Percentiles rank a stretch among this genome's conserved stretches.
Evolutionary conservation across 2,113 vertebrate species (phyloP).

Genomic region (Plecotus auritus): DNA sequence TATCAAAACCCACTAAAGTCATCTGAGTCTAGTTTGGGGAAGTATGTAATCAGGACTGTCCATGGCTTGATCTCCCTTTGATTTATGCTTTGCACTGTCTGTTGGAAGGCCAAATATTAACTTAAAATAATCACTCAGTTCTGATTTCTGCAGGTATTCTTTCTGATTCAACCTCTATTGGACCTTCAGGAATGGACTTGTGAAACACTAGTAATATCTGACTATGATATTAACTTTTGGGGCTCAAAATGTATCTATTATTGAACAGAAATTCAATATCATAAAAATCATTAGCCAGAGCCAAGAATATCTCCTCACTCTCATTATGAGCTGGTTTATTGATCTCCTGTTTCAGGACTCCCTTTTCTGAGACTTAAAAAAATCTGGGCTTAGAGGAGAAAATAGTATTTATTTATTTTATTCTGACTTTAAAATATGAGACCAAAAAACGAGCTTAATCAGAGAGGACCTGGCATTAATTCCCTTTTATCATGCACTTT

Average conservation of each 20-base stretch:
- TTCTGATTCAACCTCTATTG: slow-evolving; percentile 16
- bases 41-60: not conserved
- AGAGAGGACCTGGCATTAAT: not conserved
- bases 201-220: not conserved
- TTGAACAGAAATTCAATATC: not conserved
- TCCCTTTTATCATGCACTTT: not conserved
- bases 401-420: slow-evolving; percentile 35
- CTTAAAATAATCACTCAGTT: not conserved
- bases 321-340: not conserved
- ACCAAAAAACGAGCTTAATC: not conserved
- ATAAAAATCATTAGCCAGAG: not conserved
- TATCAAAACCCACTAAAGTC: not conserved
- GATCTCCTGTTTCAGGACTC: not conserved
- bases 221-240: not conserved
- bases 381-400: not conserved
- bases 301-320: not conserved
- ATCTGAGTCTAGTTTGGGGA: not conserved
- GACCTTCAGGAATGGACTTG: not conserved
- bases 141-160: not conserved
- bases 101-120: slow-evolving; percentile 16
- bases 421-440: slow-evolving; percentile 37
- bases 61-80: not conserved
- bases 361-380: not conserved
- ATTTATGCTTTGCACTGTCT: not conserved
- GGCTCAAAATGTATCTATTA: not conserved